Evolutionary conservation across 2,113 vertebrate genomes (phyloP), one percentile per base, ranked within the genome.

Genomic region (Camelus bactrianus): DNA sequence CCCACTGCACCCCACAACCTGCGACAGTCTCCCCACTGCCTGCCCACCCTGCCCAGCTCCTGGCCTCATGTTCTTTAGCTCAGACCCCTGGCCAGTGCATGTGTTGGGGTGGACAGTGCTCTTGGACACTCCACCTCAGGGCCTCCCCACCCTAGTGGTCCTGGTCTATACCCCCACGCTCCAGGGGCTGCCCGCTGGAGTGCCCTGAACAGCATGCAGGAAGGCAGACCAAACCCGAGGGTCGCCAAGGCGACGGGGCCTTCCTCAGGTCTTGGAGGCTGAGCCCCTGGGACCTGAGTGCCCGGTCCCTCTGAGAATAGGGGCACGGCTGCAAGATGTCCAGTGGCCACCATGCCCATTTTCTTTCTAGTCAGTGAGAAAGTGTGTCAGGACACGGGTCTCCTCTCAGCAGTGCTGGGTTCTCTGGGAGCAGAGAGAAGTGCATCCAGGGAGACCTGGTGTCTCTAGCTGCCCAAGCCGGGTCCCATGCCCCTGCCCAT

Each of bases 21-120:
- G 20, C 0, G 3, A 24, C 26, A 32, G 91, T 7, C 50, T 35
- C n/a, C 8, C 48, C 9, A 0, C 30, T 6, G 26, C 12, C 38
- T 0, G 5, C 30, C 79, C 73, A 9, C 20, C n/a, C 38, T 67
- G 32, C 64, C 14, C 32, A 9, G 46, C 64, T 38, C 35, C n/a
- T 24, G 38, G 38, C 4, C 38, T 42, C 38, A 42, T 42, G 38
- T 42, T 42, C 38, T 42, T 42, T 42, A 42, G 38, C 38, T 42
- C 38, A 42, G 38, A 42, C 38, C 12, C 46, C 85, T n/a, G 15
- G 12, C 62, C 26, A 77, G 5, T 72, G 28, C 13, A n/a, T 22
- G 13, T 22, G 28, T 8, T 26, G 38, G 19, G 6, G 16, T 24
- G 38, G 26, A 38, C 6, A 4, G 20, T 79, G n/a, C 46, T 69